Conservation (phyloP, 2,113 vertebrate species). For the Podarcis raffonei region DNA sequence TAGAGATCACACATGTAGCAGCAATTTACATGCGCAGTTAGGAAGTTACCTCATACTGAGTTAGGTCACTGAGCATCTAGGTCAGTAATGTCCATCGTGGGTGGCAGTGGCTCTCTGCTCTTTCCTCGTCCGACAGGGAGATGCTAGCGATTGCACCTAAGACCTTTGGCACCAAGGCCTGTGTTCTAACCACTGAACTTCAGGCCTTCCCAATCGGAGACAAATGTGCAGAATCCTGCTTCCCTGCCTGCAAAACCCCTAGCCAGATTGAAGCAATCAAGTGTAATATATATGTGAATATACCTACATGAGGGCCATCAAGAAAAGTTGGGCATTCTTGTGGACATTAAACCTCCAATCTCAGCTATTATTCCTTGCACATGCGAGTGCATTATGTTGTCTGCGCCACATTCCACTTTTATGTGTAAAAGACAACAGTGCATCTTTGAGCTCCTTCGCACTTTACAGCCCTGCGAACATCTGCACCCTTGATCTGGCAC, state of each 20-base stretch:
- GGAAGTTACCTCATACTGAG: neutral
- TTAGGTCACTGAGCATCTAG: neutral
- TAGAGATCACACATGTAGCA: neutral
- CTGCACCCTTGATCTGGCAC: constrained; percentile 31
- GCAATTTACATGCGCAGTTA: neutral
- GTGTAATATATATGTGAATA: neutral
- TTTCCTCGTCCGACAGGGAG: no score
- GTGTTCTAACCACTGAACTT: neutral
- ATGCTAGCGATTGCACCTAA: neutral
- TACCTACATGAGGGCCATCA: neutral
- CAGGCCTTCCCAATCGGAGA: neutral
- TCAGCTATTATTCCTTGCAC: neutral
- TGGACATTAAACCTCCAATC: neutral
- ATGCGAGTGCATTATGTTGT: neutral
- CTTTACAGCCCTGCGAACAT: constrained; percentile 20
- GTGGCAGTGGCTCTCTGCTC: neutral
- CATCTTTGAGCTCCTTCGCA: neutral
- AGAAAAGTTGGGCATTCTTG: no score
- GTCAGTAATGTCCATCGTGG: neutral
- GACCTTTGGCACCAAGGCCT: neutral
- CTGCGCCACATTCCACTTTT: neutral
- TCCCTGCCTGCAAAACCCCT: neutral
- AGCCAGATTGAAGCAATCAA: neutral
- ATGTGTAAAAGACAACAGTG: constrained; percentile 12
- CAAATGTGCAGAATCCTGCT: neutral